Evolutionary conservation across 2,113 vertebrate species (phyloP).

Genomic region (Progne subis): DNA sequence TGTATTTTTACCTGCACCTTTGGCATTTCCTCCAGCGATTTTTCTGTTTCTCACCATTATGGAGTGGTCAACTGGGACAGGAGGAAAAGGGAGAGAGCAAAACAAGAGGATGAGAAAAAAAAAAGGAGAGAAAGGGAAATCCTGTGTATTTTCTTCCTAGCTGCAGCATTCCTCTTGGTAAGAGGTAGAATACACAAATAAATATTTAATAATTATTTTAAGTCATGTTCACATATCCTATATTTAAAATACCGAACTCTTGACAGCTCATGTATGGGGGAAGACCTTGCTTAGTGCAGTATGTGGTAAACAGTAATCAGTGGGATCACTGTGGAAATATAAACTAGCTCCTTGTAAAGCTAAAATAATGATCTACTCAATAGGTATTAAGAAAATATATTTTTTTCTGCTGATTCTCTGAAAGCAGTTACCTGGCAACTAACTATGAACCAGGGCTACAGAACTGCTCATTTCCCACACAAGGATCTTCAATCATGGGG

Average conservation of each 20-base stretch:
- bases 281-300: background rate
- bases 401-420: background rate
- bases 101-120: background rate
- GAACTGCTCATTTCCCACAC: background rate
- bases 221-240: fast-evolving
- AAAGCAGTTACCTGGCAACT: background rate
- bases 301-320: background rate
- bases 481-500: background rate
- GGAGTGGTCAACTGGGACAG: background rate
- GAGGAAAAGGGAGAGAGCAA: background rate
- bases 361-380: background rate
- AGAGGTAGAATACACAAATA: background rate
- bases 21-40: background rate
- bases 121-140: background rate
- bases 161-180: background rate
- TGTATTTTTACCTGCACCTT: background rate
- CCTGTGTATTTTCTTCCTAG: background rate
- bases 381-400: background rate
- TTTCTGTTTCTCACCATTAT: background rate
- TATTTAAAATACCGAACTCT: background rate
- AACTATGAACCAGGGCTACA: background rate
- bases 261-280: background rate
- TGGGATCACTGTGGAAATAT: background rate
- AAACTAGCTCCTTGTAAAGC: background rate
- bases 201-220: background rate